Percentiles rank a stretch among this genome's conserved stretches.
These are phyloP conservation scores for Macrotrachela quadricornifera DNA, from an alignment of 1,140 invertebrate genomes.

Conservation along the genomic window DNA sequence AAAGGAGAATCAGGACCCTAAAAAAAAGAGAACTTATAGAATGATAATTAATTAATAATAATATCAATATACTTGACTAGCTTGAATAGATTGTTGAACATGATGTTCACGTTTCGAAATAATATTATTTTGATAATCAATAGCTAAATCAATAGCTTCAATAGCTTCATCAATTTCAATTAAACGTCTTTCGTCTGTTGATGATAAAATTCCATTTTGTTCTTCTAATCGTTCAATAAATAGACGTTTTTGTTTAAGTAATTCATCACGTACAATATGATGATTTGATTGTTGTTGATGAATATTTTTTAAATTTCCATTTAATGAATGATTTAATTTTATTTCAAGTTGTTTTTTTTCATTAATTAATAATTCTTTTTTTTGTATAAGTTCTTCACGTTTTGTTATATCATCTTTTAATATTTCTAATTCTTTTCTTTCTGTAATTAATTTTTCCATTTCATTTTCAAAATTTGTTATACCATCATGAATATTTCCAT, in stretches of 20 bases:
- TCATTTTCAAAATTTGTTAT: slow-evolving; percentile 14
- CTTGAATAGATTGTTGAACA: slow-evolving; percentile 38
- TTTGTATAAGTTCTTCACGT: slow-evolving; percentile 24
- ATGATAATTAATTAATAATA: background rate
- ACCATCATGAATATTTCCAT: slow-evolving; percentile 13
- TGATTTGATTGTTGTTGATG: slow-evolving; percentile 34
- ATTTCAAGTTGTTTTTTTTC: slow-evolving; percentile 28
- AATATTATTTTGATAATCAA: slow-evolving; percentile 72
- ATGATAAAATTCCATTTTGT: background rate
- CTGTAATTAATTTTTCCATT: slow-evolving; percentile 14
- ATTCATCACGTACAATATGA: slow-evolving; percentile 47
- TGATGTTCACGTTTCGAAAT: slow-evolving; percentile 52
- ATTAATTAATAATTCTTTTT: slow-evolving; percentile 23
- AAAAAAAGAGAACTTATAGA: background rate
- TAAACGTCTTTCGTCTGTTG: slow-evolving; percentile 25
- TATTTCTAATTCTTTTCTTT: slow-evolving; percentile 11
- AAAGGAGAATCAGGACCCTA: slow-evolving; percentile 40
- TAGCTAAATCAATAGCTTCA: slow-evolving; percentile 71
- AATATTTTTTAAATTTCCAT: background rate
- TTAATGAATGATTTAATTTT: slow-evolving; percentile 21
- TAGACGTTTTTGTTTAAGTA: slow-evolving; percentile 49
- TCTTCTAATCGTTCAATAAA: slow-evolving; percentile 54
- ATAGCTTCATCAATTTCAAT: slow-evolving; percentile 72
- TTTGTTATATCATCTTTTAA: slow-evolving; percentile 19
- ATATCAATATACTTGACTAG: slow-evolving; percentile 7